These are phyloP conservation scores for Cercopithecus mitis DNA, from an alignment of 2,797 vertebrate species.

Conservation along the genomic window DNA sequence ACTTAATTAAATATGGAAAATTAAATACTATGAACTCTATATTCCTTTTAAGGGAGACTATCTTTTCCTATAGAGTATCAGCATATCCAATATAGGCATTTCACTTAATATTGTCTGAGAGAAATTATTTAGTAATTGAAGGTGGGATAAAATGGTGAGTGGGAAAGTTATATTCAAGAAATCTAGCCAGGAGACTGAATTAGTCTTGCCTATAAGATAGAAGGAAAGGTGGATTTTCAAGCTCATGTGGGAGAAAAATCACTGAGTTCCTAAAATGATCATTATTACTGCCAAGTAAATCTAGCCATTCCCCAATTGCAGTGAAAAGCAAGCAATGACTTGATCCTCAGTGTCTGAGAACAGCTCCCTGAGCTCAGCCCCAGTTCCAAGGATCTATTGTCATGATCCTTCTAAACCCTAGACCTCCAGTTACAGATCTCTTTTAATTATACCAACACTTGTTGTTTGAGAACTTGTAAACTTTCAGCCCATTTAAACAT, in stretches of 20 bases:
- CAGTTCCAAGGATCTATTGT: background rate
- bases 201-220: background rate
- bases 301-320: background rate
- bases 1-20: slow-evolving; percentile 1
- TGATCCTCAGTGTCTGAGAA: background rate
- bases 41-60: background rate
- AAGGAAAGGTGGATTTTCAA: background rate
- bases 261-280: background rate
- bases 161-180: background rate
- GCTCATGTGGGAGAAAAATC: background rate
- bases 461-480: slow-evolving; percentile 25
- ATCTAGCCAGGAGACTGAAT: background rate
- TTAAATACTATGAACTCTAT: background rate
- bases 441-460: background rate
- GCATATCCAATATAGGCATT: background rate
- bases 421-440: background rate
- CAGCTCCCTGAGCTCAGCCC: accelerated
- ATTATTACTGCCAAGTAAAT: background rate
- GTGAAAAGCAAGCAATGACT: background rate
- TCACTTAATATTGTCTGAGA: background rate
- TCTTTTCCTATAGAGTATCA: background rate
- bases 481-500: background rate
- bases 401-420: background rate
- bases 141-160: background rate
- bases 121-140: background rate